These are phyloP conservation scores for Archivesica marissinica DNA, from an alignment of 1,140 invertebrate genomes.

Conservation along the genomic window DNA sequence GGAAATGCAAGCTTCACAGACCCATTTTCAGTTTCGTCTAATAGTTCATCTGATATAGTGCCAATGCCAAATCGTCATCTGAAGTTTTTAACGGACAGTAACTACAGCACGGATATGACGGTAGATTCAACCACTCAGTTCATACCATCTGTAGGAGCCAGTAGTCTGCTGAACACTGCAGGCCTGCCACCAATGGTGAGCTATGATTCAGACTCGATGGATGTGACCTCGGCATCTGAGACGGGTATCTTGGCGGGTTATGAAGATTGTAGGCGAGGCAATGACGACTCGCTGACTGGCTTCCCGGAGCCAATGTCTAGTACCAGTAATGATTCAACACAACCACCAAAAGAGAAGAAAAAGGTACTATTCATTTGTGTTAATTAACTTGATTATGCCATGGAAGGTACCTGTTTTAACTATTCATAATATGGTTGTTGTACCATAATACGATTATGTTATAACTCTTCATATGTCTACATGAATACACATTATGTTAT, in stretches of 20 bases:
- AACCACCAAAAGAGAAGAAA: constrained; percentile 46
- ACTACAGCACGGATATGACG: constrained; percentile 42
- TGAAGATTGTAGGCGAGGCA: constrained; percentile 30
- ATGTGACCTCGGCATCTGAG: constrained; percentile 57
- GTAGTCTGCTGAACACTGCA: constrained; percentile 9
- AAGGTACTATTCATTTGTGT: constrained; percentile 31
- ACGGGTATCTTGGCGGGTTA: not conserved
- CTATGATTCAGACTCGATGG: constrained; percentile 61
- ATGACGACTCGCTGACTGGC: constrained; percentile 42
- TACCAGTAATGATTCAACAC: constrained; percentile 3
- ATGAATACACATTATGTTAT: no score
- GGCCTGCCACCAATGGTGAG: not conserved
- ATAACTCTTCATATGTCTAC: no score
- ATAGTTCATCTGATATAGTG: constrained; percentile 10
- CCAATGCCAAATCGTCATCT: constrained; percentile 52
- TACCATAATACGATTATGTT: no score
- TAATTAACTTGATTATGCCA: no score
- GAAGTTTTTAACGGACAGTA: constrained; percentile 48
- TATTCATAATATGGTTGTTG: no score
- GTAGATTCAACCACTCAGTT: constrained; percentile 61
- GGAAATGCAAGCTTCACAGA: constrained; percentile 32
- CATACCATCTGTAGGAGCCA: constrained; percentile 7
- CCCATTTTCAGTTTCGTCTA: constrained; percentile 42
- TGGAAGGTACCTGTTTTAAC: no score
- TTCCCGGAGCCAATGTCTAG: constrained; percentile 36